phyloP scores from a whole-genome alignment of 2,888 invertebrate genomes.

The Yponomeuta plumbellus region DNA sequence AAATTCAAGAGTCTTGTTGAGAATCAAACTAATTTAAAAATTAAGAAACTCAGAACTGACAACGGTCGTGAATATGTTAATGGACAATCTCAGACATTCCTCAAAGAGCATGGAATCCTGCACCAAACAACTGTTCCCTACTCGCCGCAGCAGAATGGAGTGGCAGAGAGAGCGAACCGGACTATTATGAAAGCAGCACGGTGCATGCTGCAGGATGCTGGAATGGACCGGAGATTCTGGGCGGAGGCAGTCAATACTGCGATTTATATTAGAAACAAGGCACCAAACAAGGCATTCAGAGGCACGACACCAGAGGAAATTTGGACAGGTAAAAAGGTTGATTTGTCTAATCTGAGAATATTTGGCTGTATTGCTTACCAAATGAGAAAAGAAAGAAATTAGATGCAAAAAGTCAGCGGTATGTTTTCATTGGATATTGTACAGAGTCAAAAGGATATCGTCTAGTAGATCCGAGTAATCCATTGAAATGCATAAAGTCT shows the following conservation, averaged over 20 bases:
- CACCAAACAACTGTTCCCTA: neutral
- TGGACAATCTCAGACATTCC: neutral
- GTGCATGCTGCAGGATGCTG: neutral
- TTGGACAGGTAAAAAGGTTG: slow-evolving; percentile 11
- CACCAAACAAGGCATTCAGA: slow-evolving; percentile 4
- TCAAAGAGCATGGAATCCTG: neutral
- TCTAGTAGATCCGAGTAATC: slow-evolving; percentile 19
- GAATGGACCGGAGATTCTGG: neutral
- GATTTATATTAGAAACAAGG: neutral
- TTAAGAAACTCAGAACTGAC: neutral
- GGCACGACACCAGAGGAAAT: slow-evolving; percentile 6
- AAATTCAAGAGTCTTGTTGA: neutral
- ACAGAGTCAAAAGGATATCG: slow-evolving; percentile 21
- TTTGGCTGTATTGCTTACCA: slow-evolving; percentile 22
- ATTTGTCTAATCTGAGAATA: slow-evolving; percentile 5
- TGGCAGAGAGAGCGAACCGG: neutral
- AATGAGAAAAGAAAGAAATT: slow-evolving; percentile 16
- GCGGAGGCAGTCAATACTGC: neutral
- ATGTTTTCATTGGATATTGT: slow-evolving; percentile 21
- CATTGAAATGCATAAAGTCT: slow-evolving; percentile 14
- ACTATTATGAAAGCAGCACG: neutral
- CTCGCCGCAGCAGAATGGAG: neutral
- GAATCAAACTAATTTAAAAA: slow-evolving; percentile 4
- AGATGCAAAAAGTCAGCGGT: slow-evolving; percentile 20
- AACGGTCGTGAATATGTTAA: neutral